phyloP scores from a whole-genome alignment of 2,113 vertebrate species.

The Thunnus maccoyii region DNA sequence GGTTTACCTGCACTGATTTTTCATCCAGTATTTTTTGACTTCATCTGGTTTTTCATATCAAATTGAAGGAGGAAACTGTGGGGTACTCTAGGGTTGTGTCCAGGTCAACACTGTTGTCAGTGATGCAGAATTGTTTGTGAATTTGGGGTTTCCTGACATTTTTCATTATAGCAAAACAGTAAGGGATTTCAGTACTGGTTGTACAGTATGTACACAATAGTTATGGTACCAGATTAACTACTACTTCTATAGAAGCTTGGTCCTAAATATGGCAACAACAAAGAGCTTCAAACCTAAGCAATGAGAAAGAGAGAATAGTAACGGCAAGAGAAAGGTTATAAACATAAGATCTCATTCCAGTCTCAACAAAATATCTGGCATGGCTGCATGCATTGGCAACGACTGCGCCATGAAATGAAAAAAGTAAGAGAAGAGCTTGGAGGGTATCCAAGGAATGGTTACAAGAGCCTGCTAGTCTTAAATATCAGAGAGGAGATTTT shows the following conservation, averaged over 20 bases:
- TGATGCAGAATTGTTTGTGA: not conserved
- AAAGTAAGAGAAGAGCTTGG: conserved; percentile 33
- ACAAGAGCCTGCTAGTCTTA: conserved; percentile 52
- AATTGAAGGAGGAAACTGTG: too few relatives aligned
- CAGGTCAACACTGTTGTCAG: too few relatives aligned
- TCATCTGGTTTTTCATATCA: too few relatives aligned
- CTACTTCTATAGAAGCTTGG: not conserved
- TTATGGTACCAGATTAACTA: not conserved
- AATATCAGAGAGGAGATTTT: conserved; percentile 64
- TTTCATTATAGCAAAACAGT: not conserved
- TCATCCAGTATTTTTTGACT: too few relatives aligned
- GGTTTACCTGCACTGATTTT: too few relatives aligned
- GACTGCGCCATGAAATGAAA: conserved; percentile 57
- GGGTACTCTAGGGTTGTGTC: too few relatives aligned
- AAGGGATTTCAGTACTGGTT: not conserved
- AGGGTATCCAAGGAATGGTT: conserved; percentile 57
- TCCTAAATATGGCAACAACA: conserved; percentile 15
- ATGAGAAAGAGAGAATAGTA: conserved; percentile 19
- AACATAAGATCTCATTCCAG: conserved; percentile 75
- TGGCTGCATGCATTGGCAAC: conserved; percentile 53
- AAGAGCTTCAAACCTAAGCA: conserved; percentile 5
- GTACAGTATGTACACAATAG: not conserved
- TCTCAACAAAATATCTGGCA: conserved; percentile 76
- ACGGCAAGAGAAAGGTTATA: conserved; percentile 48
- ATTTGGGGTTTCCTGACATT: not conserved